Conservation (phyloP, 1,140 invertebrate species). For the Solenopsis fugax region DNA sequence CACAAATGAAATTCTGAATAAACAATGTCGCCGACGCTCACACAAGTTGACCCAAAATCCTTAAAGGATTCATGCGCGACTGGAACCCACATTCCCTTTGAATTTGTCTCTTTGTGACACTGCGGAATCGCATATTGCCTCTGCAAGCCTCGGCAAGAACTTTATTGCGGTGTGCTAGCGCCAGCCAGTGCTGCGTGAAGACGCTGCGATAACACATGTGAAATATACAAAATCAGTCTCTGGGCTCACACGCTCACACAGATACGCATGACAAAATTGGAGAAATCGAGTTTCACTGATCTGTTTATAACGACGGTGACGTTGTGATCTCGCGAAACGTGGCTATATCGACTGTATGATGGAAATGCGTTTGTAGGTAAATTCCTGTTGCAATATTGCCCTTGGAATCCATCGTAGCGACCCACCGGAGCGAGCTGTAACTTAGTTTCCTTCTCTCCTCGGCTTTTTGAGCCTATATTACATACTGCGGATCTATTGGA, state of each 20-base stretch:
- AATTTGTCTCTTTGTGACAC: constrained; percentile 82
- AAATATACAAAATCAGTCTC: constrained; percentile 64
- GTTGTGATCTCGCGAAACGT: constrained; percentile 1
- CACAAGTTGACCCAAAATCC: constrained; percentile 69
- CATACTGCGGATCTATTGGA: constrained; percentile 34
- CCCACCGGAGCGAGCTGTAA: not conserved
- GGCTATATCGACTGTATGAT: constrained; percentile 1
- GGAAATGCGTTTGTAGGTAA: constrained; percentile 52
- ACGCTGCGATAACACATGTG: constrained; percentile 34
- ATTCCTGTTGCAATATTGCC: constrained; percentile 45
- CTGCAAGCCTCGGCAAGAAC: constrained; percentile 25
- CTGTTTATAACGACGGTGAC: constrained; percentile 33
- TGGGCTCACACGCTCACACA: not conserved
- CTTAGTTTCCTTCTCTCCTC: constrained; percentile 40
- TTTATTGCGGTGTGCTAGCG: constrained; percentile 61
- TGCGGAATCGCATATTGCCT: constrained; percentile 47
- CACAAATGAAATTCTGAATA: constrained; percentile 76
- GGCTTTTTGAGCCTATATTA: constrained; percentile 49
- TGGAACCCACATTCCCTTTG: constrained; percentile 82
- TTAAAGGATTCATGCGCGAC: constrained; percentile 80
- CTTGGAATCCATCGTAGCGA: constrained; percentile 33
- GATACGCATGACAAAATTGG: not conserved
- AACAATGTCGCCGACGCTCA: constrained; percentile 76
- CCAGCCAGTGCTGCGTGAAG: constrained; percentile 52
- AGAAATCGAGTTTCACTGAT: constrained; percentile 46